These are phyloP conservation scores for Pangasius djambal DNA, from an alignment of 2,797 vertebrate species.

Conservation along the genomic window DNA sequence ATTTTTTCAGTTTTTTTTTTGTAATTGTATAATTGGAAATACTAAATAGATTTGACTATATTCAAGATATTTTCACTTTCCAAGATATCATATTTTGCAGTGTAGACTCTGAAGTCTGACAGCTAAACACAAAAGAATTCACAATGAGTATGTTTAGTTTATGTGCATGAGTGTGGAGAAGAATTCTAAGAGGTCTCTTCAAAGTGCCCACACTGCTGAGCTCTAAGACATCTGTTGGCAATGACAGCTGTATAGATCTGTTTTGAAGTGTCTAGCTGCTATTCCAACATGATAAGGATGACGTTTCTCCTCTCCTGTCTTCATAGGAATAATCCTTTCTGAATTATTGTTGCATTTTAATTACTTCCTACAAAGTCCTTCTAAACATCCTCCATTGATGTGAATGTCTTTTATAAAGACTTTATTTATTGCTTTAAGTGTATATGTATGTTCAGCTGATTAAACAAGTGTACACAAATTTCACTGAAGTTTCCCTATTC, in stretches of 20 bases:
- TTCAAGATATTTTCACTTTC: too few relatives aligned
- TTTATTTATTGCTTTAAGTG: too few relatives aligned
- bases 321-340: slow-evolving; percentile 56
- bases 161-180: slow-evolving; percentile 60
- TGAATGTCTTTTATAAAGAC: too few relatives aligned
- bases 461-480: too few relatives aligned
- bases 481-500: too few relatives aligned
- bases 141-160: slow-evolving; percentile 33
- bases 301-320: neutral
- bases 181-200: slow-evolving; percentile 80
- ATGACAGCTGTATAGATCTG: slow-evolving; percentile 69
- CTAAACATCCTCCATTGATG: too few relatives aligned
- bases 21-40: too few relatives aligned
- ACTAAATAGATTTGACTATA: too few relatives aligned
- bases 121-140: slow-evolving; percentile 21
- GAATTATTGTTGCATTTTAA: slow-evolving; percentile 65
- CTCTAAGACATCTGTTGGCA: slow-evolving; percentile 34
- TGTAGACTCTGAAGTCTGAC: slow-evolving; percentile 12
- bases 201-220: slow-evolving; percentile 62
- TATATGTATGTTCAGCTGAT: too few relatives aligned
- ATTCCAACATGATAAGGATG: neutral
- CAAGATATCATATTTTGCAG: too few relatives aligned
- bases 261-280: slow-evolving; percentile 56
- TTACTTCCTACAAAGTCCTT: too few relatives aligned
- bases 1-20: too few relatives aligned